Evolutionary conservation across 2,113 vertebrate species (phyloP).

Genomic region (Heterotis niloticus): DNA sequence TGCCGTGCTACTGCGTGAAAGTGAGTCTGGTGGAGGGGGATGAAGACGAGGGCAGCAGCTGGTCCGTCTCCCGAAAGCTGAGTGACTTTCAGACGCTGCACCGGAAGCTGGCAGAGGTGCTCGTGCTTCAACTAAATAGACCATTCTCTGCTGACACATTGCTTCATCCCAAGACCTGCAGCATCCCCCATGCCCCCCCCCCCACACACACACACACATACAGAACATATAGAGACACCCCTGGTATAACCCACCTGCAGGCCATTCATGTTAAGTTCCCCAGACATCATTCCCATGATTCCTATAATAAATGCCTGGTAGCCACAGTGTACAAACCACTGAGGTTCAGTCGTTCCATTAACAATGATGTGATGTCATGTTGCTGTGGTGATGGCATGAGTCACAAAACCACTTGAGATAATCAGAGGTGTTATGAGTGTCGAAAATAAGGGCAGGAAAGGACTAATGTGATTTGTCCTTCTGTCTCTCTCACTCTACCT

Average conservation of each 20-base stretch:
- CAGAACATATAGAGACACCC: background rate
- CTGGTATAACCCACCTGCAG: background rate
- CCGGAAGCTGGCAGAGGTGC: conserved; percentile 91
- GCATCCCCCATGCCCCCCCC: background rate
- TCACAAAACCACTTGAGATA: conserved; percentile 23
- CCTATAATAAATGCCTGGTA: background rate
- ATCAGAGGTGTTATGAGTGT: conserved; percentile 25
- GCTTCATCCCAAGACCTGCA: background rate
- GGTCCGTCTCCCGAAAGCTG: conserved; percentile 87
- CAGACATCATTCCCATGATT: too few relatives aligned
- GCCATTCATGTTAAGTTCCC: too few relatives aligned
- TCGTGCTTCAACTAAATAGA: background rate
- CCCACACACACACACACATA: background rate
- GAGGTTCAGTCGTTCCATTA: background rate
- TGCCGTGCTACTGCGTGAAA: conserved; percentile 82
- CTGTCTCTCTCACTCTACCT: background rate
- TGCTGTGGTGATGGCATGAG: conserved; percentile 33
- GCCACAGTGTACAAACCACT: too few relatives aligned
- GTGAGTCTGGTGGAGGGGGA: conserved; percentile 82
- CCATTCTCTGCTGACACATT: too few relatives aligned
- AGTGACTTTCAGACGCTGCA: conserved; percentile 93
- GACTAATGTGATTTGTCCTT: conserved; percentile 1
- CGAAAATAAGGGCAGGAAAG: background rate
- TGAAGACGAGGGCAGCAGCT: conserved; percentile 74
- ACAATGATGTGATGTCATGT: conserved; percentile 21